These are phyloP conservation scores for Empis stercorea DNA, from an alignment of 2,888 invertebrate species.

Conservation along the genomic window DNA sequence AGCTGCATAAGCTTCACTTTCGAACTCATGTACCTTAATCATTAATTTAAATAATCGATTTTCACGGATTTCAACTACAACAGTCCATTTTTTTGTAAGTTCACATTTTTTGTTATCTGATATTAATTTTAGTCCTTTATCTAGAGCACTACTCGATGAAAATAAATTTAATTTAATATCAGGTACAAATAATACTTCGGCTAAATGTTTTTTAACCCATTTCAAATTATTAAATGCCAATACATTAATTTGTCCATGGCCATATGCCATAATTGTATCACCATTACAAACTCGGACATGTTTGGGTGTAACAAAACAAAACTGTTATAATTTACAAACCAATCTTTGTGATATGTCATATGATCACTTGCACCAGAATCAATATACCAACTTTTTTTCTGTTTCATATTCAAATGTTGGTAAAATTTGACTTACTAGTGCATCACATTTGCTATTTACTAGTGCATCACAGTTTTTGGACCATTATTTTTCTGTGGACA, in stretches of 20 bases:
- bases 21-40: slow-evolving; percentile 5
- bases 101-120: not conserved
- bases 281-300: slow-evolving; percentile 9
- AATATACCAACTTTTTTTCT: not conserved
- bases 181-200: slow-evolving; percentile 14
- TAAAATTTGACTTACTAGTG: too few relatives aligned
- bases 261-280: slow-evolving; percentile 10
- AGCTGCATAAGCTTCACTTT: slow-evolving; percentile 2
- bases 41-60: slow-evolving; percentile 10
- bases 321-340: not conserved
- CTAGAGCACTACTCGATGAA: slow-evolving; percentile 12
- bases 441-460: too few relatives aligned
- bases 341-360: not conserved
- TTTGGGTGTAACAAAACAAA: not conserved
- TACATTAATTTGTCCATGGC: slow-evolving; percentile 13
- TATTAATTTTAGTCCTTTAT: slow-evolving; percentile 9
- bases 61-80: slow-evolving; percentile 7
- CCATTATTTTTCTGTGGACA: too few relatives aligned
- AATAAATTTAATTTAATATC: slow-evolving; percentile 14
- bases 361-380: not conserved
- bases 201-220: slow-evolving; percentile 13
- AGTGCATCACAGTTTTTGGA: too few relatives aligned
- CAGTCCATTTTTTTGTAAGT: not conserved
- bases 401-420: not conserved
- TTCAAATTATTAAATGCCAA: slow-evolving; percentile 12